phyloP scores from a whole-genome alignment of 2,113 vertebrate species.

The Acrocephalus kingi region DNA sequence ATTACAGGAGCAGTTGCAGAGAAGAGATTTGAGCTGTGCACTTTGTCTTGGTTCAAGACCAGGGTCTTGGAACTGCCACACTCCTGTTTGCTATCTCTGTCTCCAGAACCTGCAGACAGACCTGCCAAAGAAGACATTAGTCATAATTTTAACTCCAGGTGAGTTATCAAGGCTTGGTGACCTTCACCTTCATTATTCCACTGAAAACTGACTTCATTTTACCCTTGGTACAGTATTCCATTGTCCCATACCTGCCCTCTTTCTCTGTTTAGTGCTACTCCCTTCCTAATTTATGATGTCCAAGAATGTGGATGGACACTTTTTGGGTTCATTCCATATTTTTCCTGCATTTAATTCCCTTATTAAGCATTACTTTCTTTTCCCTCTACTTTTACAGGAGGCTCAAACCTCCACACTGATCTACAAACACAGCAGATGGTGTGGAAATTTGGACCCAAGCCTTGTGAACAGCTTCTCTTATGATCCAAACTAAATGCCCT shows the following conservation, averaged over 20 bases:
- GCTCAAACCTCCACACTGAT: neutral
- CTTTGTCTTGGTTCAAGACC: neutral
- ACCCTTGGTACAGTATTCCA: neutral
- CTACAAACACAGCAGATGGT: constrained; percentile 37
- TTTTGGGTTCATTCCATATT: neutral
- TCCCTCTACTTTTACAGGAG: constrained; percentile 1
- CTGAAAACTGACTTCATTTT: neutral
- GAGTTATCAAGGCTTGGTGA: neutral
- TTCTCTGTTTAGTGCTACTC: neutral
- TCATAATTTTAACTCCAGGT: neutral
- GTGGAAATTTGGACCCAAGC: constrained; percentile 54
- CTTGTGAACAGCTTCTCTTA: constrained; percentile 20
- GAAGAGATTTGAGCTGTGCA: neutral
- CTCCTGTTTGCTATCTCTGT: neutral
- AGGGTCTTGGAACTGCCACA: neutral
- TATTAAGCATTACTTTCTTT: constrained; percentile 3
- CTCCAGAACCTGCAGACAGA: neutral
- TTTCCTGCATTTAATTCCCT: neutral
- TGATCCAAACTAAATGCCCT: constrained; percentile 50
- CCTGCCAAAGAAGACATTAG: neutral
- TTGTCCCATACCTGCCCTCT: neutral
- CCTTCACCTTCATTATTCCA: neutral
- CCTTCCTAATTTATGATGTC: neutral
- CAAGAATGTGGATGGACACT: neutral
- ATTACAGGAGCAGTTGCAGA: neutral